Conservation (phyloP, 2,888 invertebrate genomes). For the Cordilura impudica region DNA sequence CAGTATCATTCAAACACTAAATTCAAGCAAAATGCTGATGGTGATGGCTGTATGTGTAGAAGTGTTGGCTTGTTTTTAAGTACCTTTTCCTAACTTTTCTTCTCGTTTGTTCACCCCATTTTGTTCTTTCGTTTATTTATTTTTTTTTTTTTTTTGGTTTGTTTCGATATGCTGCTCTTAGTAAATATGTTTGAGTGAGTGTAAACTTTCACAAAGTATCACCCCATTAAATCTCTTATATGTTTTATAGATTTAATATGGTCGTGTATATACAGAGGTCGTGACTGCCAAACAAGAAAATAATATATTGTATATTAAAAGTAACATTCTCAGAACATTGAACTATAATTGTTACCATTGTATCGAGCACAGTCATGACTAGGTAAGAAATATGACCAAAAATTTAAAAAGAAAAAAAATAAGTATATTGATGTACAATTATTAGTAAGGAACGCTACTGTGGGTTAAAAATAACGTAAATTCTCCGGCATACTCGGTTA, state of each 20-base stretch:
- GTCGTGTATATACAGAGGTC: background rate
- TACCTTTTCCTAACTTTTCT: background rate
- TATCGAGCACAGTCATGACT: background rate
- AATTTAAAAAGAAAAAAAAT: too few relatives aligned
- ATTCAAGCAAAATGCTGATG: conserved; percentile 8
- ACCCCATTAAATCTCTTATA: conserved; percentile 8
- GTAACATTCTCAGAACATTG: conserved; percentile 11
- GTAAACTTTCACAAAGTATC: conserved; percentile 18
- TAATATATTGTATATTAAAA: conserved; percentile 2
- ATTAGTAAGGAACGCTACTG: too few relatives aligned
- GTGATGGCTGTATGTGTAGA: background rate
- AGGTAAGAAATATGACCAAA: background rate
- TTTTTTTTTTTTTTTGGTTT: background rate
- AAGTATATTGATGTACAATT: too few relatives aligned
- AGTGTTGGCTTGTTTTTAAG: background rate
- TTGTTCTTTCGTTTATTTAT: background rate
- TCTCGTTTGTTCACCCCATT: background rate
- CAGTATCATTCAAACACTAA: conserved; percentile 25
- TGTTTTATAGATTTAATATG: background rate
- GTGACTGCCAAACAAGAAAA: conserved; percentile 1
- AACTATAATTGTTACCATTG: conserved; percentile 23
- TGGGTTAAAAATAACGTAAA: too few relatives aligned
- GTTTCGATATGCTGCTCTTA: too few relatives aligned
- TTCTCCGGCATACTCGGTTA: too few relatives aligned
- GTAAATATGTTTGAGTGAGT: conserved; percentile 6